These are phyloP conservation scores for Argyresthia goedartella DNA, from an alignment of 2,888 invertebrate genomes.

Conservation along the genomic window DNA sequence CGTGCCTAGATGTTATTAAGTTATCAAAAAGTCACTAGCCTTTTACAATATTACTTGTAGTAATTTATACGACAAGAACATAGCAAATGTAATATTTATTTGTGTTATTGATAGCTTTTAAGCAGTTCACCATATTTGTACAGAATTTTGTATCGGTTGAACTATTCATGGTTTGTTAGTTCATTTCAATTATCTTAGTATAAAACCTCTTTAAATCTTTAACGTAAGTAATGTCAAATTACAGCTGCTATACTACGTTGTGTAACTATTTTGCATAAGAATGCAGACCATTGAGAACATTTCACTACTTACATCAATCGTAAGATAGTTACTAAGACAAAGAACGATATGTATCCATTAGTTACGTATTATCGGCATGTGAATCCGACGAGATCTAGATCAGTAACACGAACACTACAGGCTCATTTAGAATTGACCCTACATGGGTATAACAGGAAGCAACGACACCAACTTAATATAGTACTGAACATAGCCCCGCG, in stretches of 20 bases:
- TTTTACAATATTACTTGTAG: slow-evolving; percentile 49
- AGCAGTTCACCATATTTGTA: too few species aligned
- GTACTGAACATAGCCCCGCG: too few species aligned
- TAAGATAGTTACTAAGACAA: slow-evolving; percentile 36
- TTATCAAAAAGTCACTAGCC: slow-evolving; percentile 71
- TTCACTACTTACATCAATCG: slow-evolving; percentile 18
- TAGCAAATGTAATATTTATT: slow-evolving; percentile 44
- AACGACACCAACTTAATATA: slow-evolving; percentile 64
- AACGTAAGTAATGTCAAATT: slow-evolving; percentile 15
- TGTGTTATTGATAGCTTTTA: too few species aligned
- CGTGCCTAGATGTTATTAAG: slow-evolving; percentile 61
- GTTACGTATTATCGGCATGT: slow-evolving; percentile 28
- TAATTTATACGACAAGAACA: slow-evolving; percentile 43
- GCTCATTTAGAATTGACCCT: slow-evolving; percentile 36
- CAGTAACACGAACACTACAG: slow-evolving; percentile 42
- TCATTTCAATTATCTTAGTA: too few species aligned
- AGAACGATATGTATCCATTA: slow-evolving; percentile 57
- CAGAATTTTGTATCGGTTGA: too few species aligned
- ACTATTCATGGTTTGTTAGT: too few species aligned
- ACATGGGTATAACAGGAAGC: slow-evolving; percentile 40
- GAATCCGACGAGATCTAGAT: slow-evolving; percentile 25
- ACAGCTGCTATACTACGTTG: too few species aligned
- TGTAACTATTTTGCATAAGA: too few species aligned
- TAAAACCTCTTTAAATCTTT: too few species aligned
- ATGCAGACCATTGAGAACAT: too few species aligned